These are phyloP conservation scores for Campylomormyrus numenius DNA, from an alignment of 2,113 vertebrate species.

Conservation along the genomic window DNA sequence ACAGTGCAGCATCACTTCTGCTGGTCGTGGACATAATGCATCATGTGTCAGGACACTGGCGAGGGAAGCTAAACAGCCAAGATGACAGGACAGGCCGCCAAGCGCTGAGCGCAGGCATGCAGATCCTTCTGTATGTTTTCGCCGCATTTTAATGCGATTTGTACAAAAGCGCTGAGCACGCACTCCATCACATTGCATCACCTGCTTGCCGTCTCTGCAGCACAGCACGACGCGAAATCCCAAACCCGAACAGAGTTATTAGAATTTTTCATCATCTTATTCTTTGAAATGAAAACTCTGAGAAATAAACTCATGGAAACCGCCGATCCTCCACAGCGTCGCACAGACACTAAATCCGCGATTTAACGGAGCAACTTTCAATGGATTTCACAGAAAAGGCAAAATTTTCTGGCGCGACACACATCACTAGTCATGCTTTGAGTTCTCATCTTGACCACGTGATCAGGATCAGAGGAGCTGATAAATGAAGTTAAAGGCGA, in stretches of 20 bases:
- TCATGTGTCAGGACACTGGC: background rate
- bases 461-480: background rate
- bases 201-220: background rate
- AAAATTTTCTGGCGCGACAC: background rate
- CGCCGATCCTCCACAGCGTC: background rate
- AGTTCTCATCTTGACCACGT: background rate
- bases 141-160: background rate
- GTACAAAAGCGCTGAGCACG: background rate
- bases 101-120: background rate
- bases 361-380: background rate
- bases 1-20: background rate
- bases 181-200: background rate
- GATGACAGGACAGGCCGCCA: background rate
- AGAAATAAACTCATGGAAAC: background rate
- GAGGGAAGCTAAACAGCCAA: background rate
- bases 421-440: background rate
- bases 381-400: background rate
- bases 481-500: background rate
- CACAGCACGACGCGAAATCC: background rate
- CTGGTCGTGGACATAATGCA: background rate
- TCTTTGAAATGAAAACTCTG: background rate
- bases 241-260: background rate
- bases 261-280: background rate
- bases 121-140: background rate
- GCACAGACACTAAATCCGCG: background rate